Conservation (phyloP, 35 echinoderm and acorn worm species). For the Anneissia japonica region DNA sequence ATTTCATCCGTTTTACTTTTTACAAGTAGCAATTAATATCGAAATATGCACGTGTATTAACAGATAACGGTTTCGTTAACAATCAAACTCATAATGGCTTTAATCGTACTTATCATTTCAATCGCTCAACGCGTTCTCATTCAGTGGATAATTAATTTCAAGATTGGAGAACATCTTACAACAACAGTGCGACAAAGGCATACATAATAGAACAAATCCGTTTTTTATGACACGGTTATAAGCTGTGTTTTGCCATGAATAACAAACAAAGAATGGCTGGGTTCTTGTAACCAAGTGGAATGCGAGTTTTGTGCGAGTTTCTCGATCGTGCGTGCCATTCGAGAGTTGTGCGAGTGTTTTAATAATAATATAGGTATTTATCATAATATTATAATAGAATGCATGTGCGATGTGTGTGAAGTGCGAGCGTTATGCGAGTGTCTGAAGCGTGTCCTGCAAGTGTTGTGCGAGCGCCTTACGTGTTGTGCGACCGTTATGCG, state of each 20-base stretch:
- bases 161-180: not conserved
- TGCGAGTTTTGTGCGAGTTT: too few relatives aligned
- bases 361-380: too few relatives aligned
- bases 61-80: conserved; percentile 1
- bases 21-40: conserved; percentile 1
- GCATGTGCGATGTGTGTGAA: too few relatives aligned
- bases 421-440: too few relatives aligned
- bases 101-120: not conserved
- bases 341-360: too few relatives aligned
- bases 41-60: not conserved
- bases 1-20: not conserved
- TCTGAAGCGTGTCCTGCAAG: too few relatives aligned
- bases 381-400: too few relatives aligned
- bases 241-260: not conserved
- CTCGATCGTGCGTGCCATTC: too few relatives aligned
- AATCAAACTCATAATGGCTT: not conserved
- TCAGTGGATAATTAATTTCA: not conserved
- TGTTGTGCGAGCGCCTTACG: too few relatives aligned
- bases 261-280: too few relatives aligned
- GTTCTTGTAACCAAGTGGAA: too few relatives aligned
- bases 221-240: not conserved
- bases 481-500: too few relatives aligned
- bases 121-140: not conserved
- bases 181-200: not conserved
- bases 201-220: not conserved